Evolutionary conservation across 2,797 vertebrate species (phyloP), one percentile per base, ranked within the genome.

Genomic region (Galaxias olidus): DNA sequence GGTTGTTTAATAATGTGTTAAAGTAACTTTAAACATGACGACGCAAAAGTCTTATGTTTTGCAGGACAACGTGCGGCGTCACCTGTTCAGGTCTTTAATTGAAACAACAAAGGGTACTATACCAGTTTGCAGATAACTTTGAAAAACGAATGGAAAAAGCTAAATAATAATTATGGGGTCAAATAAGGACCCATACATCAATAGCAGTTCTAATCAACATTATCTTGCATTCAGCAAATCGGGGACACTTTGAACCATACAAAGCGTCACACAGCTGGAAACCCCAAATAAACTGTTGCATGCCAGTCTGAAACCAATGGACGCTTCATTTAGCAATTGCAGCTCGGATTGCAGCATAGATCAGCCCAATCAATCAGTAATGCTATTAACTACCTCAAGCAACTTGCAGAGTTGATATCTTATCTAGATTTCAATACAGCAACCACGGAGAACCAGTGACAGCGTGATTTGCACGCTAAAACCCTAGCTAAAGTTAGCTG

Each of bases 281-380:
- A 69, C 78, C 79, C 76, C 82, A 77, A 83, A 89, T 82, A 84
- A 89, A 87, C 86, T 90, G 88, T 90, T 88, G 86, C 86, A 83
- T 79, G 12, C 47, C n/a, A 57, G 60, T 18, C 51, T 19, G 10
- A n/a, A 43, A 73, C 65, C 51, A 75, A 82, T 80, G 63, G 63
- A 81, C 82, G 82, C 84, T 84, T 78, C 67, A 77, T 74, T 65
- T 83, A 66, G 82, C 80, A 76, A 74, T 78, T 15, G 75, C 71
- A 71, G 77, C 70, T 76, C 12, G 30, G 30, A 30, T 30, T 30
- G 30, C 30, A 30, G 30, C 6, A 30, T 30, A 30, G 6, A 30
- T 30, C 30, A 30, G 30, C 3, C 30, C 30, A 30, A 30, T 30
- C 6, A 30, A 30, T 30, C 30, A 30, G 30, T 2, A 30, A 30